A percentile compares a stretch with the other conserved stretches of the same genome.
Evolutionary conservation across 2,113 vertebrate genomes (phyloP).

Genomic region (Xyliphius kryptos): DNA sequence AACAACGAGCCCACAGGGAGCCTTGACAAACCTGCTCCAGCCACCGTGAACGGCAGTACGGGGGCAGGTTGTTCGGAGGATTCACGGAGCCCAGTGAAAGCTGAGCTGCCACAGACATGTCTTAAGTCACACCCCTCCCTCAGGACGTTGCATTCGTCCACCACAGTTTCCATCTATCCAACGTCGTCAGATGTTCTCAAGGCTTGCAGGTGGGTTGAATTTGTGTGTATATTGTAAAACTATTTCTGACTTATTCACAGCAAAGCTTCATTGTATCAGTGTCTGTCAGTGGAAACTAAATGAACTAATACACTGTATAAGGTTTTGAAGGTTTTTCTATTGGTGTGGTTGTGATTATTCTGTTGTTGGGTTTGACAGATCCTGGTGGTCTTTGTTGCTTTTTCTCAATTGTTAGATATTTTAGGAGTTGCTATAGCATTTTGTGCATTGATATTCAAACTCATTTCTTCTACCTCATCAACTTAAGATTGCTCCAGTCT

Average conservation of each 20-base stretch:
- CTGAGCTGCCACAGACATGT: slow-evolving; percentile 65
- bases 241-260: not conserved
- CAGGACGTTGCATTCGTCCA: slow-evolving; percentile 79
- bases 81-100: slow-evolving; percentile 82
- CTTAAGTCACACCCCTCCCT: slow-evolving; percentile 60
- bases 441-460: too few species aligned
- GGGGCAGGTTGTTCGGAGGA: slow-evolving; percentile 56
- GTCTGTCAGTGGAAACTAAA: too few species aligned
- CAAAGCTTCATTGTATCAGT: too few species aligned
- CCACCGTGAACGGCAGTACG: slow-evolving; percentile 52
- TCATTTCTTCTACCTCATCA: too few species aligned
- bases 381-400: too few species aligned
- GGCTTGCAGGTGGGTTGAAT: slow-evolving; percentile 79
- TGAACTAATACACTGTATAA: too few species aligned
- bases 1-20: slow-evolving; percentile 28
- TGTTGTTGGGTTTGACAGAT: too few species aligned
- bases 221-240: not conserved
- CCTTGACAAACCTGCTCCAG: slow-evolving; percentile 21
- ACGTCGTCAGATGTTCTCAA: slow-evolving; percentile 91
- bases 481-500: too few species aligned
- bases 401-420: too few species aligned
- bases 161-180: slow-evolving; percentile 88
- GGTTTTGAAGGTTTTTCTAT: too few species aligned
- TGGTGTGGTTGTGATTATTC: too few species aligned
- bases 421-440: too few species aligned